Conservation (phyloP, 2,113 vertebrate species). For the Lamprotornis superbus region DNA sequence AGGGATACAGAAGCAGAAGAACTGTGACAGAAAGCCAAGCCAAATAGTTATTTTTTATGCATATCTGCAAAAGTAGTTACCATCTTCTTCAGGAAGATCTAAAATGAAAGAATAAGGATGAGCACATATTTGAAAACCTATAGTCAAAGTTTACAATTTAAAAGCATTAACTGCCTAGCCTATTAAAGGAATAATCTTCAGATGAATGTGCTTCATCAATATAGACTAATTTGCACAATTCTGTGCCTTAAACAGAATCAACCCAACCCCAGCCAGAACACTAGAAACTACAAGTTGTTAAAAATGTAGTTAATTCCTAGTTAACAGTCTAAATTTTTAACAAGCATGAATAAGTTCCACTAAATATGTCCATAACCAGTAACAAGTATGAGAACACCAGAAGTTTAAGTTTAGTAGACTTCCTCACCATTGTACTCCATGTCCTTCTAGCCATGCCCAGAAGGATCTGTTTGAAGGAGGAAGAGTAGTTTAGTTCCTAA, state of each 20-base stretch:
- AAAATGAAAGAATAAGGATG: neutral
- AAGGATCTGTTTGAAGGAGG: neutral
- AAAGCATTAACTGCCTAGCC: neutral
- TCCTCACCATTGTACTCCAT: slow-evolving; percentile 31
- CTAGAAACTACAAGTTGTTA: neutral
- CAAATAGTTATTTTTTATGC: neutral
- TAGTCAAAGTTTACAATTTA: neutral
- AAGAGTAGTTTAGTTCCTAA: slow-evolving; percentile 35
- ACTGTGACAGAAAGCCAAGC: neutral
- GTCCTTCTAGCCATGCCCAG: slow-evolving; percentile 11
- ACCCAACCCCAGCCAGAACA: neutral
- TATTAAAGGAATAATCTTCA: neutral
- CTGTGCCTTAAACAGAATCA: neutral
- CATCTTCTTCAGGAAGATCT: neutral
- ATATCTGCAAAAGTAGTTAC: neutral
- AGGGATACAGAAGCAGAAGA: neutral
- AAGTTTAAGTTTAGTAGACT: slow-evolving; percentile 18
- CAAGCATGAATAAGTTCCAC: neutral
- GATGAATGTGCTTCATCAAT: neutral
- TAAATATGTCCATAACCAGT: neutral
- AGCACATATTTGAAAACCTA: neutral
- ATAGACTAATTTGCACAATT: neutral
- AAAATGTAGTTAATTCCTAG: neutral
- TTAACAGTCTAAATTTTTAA: neutral
- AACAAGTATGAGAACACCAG: slow-evolving; percentile 11